Evolutionary conservation across 2,113 vertebrate genomes (phyloP).

Genomic region (Trogon melanurus): DNA sequence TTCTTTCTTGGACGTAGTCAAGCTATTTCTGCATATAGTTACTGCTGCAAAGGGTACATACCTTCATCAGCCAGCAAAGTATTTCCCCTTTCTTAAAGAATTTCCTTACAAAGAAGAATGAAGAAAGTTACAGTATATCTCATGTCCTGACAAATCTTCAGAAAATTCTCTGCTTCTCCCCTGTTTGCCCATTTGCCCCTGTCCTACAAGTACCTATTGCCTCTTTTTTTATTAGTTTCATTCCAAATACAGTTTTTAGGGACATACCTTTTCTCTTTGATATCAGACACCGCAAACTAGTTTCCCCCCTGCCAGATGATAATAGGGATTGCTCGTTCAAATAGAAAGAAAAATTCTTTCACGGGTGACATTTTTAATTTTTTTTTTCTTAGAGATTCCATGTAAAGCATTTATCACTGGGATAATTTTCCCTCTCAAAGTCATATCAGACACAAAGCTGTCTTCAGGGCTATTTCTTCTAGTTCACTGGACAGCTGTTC

Average conservation of each 20-base stretch:
- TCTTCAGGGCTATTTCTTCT: constrained; percentile 64
- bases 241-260: neutral
- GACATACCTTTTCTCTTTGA: neutral
- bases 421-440: constrained; percentile 57
- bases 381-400: neutral
- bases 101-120: neutral
- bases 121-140: neutral
- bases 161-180: neutral
- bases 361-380: neutral
- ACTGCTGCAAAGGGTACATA: neutral
- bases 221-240: neutral
- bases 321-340: neutral
- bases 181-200: neutral
- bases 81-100: neutral
- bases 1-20: neutral
- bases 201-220: neutral
- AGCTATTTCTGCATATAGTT: neutral
- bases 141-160: neutral
- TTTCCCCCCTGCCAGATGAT: neutral
- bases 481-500: constrained; percentile 63
- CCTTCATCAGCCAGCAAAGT: neutral
- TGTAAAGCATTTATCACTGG: constrained; percentile 34
- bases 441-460: constrained; percentile 51
- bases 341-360: constrained; percentile 23
- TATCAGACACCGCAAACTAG: neutral